These are phyloP conservation scores for Lateolabrax maculatus DNA, from an alignment of 2,797 vertebrate genomes.

Conservation along the genomic window DNA sequence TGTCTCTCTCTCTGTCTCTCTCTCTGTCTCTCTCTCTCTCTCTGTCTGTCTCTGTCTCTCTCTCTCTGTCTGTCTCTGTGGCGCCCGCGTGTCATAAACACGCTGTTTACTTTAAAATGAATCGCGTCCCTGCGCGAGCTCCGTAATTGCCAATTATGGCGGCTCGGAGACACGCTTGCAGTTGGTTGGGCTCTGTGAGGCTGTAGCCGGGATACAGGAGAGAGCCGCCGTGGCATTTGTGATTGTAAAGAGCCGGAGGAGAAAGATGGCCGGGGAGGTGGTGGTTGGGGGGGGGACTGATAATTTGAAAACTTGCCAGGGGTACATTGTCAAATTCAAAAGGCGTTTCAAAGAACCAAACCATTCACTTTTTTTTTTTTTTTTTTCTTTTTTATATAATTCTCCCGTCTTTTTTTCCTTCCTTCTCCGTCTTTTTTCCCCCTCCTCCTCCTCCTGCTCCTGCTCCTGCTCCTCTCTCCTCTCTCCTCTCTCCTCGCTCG, in stretches of 20 bases:
- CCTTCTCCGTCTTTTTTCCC: conserved; percentile 54
- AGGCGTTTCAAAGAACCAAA: conserved; percentile 87
- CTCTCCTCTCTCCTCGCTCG: conserved; percentile 81
- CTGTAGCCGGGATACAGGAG: conserved; percentile 82
- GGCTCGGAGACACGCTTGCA: conserved; percentile 77
- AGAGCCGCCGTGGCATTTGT: conserved; percentile 81
- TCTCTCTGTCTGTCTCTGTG: no score
- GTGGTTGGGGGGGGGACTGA: conserved; percentile 79
- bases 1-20: no score
- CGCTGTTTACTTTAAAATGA: conserved; percentile 72
- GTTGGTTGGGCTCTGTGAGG: conserved; percentile 72
- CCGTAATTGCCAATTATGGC: conserved; percentile 73
- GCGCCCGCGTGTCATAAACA: conserved; percentile 45
- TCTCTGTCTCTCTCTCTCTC: no score
- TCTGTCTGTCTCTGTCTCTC: no score
- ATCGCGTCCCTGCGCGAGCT: conserved; percentile 64
- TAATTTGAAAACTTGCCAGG: conserved; percentile 87
- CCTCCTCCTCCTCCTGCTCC: conserved; percentile 15
- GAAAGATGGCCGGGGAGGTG: conserved; percentile 76
- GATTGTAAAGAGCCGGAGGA: conserved; percentile 82
- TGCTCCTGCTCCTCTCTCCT: conserved; percentile 11
- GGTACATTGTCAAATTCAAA: conserved; percentile 87
- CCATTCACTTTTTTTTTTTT: conserved; percentile 83
- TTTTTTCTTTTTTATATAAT: no score
- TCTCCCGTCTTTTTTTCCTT: conserved; percentile 63